Conservation (phyloP, 2,113 vertebrate species). For the Dipodomys merriami region DNA sequence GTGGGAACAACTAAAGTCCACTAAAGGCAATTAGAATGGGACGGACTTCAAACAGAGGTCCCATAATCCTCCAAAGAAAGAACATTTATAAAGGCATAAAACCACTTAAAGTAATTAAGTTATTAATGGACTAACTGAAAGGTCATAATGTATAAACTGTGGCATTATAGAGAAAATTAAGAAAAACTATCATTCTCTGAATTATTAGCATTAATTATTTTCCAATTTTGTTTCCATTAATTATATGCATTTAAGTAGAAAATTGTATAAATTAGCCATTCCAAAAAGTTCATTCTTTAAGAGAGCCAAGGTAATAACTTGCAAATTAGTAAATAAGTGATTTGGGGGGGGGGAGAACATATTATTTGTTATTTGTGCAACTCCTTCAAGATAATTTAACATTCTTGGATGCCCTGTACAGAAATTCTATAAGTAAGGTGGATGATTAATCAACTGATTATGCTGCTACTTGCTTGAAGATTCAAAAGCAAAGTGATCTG, state of each 20-base stretch:
- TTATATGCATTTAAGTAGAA: slow-evolving; percentile 65
- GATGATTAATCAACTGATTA: slow-evolving; percentile 57
- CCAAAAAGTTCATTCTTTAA: slow-evolving; percentile 59
- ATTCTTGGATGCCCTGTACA: slow-evolving; percentile 44
- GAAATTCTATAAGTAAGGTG: slow-evolving; percentile 60
- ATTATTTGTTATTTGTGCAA: slow-evolving; percentile 61
- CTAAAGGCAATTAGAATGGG: neutral
- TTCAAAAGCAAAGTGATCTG: slow-evolving; percentile 59
- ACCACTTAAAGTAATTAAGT: slow-evolving; percentile 61
- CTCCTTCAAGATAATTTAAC: slow-evolving; percentile 63
- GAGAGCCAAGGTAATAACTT: slow-evolving; percentile 66
- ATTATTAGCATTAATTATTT: slow-evolving; percentile 75
- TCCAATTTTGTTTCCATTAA: slow-evolving; percentile 68
- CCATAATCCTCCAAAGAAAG: slow-evolving; percentile 57
- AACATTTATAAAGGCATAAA: slow-evolving; percentile 52
- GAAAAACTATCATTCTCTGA: slow-evolving; percentile 65
- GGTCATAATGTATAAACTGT: slow-evolving; percentile 59
- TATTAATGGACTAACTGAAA: slow-evolving; percentile 56
- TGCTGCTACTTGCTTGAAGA: slow-evolving; percentile 32
- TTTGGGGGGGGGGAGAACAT: slow-evolving; percentile 4
- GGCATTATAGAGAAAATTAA: slow-evolving; percentile 43
- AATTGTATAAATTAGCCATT: slow-evolving; percentile 64
- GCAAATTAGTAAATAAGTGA: slow-evolving; percentile 68
- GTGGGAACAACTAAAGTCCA: neutral
- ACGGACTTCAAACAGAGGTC: slow-evolving; percentile 34